Percentiles rank a stretch among this genome's conserved stretches.
Evolutionary conservation across 2,113 vertebrate species (phyloP).

Genomic region (Callopanchax toddi): DNA sequence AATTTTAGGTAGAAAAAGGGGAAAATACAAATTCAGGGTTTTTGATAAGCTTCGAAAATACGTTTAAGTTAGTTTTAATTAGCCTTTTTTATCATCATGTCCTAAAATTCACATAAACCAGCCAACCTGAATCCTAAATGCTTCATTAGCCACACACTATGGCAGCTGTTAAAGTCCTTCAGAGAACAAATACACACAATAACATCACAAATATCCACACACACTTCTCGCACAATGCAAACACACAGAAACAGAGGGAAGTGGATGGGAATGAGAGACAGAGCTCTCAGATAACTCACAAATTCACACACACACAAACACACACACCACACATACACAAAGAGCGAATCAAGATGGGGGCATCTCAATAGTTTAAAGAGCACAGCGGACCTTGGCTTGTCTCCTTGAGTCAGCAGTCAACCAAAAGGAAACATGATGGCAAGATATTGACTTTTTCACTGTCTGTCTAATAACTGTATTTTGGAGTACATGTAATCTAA

Average conservation of each 20-base stretch:
- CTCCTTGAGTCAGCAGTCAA: slow-evolving; percentile 73
- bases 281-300: slow-evolving; percentile 49
- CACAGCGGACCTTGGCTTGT: slow-evolving; percentile 62
- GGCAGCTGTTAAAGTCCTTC: slow-evolving; percentile 39
- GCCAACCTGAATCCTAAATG: slow-evolving; percentile 43
- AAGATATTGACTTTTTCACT: slow-evolving; percentile 77
- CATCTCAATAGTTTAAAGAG: slow-evolving; percentile 62
- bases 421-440: slow-evolving; percentile 71
- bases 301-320: slow-evolving; percentile 27
- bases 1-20: background rate
- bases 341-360: slow-evolving; percentile 27
- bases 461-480: slow-evolving; percentile 75
- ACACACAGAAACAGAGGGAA: slow-evolving; percentile 24
- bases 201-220: slow-evolving; percentile 5
- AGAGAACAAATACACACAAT: slow-evolving; percentile 32
- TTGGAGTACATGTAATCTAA: slow-evolving; percentile 70
- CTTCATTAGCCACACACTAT: slow-evolving; percentile 55
- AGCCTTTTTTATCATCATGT: slow-evolving; percentile 11
- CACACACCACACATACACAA: slow-evolving; percentile 35
- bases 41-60: too few species aligned
- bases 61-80: background rate
- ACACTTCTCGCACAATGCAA: slow-evolving; percentile 7
- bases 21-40: background rate
- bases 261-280: slow-evolving; percentile 17
- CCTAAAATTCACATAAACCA: slow-evolving; percentile 33